Percentiles rank a stretch among this genome's conserved stretches.
Conservation (phyloP, 2,888 invertebrate species). For the Eupelmus urozonus region DNA sequence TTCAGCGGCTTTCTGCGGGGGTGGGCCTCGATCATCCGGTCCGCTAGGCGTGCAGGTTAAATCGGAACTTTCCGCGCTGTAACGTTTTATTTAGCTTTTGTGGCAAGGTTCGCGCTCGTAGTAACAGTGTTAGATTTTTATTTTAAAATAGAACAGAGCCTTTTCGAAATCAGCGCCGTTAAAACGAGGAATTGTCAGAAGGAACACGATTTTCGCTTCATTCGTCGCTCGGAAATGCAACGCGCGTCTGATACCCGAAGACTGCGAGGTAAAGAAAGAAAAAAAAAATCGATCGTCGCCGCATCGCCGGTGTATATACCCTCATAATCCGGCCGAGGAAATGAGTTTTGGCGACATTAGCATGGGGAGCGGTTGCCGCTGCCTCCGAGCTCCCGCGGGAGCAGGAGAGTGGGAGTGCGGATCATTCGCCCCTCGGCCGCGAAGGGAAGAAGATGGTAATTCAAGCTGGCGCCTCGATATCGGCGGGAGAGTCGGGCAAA, state of each 20-base stretch:
- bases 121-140: too few relatives aligned
- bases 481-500: too few relatives aligned
- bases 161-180: too few relatives aligned
- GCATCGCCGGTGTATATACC: constrained; percentile 36
- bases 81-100: too few relatives aligned
- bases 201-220: too few relatives aligned
- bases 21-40: too few relatives aligned
- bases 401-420: constrained; percentile 26
- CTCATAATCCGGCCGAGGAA: constrained; percentile 52
- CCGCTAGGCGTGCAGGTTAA: too few relatives aligned
- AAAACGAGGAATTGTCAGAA: too few relatives aligned
- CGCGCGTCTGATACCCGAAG: not conserved
- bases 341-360: constrained; percentile 55
- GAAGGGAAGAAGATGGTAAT: constrained; percentile 48
- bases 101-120: too few relatives aligned
- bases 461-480: constrained; percentile 47
- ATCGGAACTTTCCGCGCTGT: too few relatives aligned
- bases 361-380: constrained; percentile 23
- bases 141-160: too few relatives aligned
- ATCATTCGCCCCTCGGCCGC: not conserved
- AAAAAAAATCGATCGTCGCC: constrained; percentile 11
- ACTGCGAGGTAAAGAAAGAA: not conserved
- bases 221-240: not conserved
- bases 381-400: not conserved
- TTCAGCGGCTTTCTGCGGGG: too few relatives aligned